Evolutionary conservation across 2,113 vertebrate species (phyloP), one percentile per base, ranked within the genome.

Genomic region (Cettia cetti): DNA sequence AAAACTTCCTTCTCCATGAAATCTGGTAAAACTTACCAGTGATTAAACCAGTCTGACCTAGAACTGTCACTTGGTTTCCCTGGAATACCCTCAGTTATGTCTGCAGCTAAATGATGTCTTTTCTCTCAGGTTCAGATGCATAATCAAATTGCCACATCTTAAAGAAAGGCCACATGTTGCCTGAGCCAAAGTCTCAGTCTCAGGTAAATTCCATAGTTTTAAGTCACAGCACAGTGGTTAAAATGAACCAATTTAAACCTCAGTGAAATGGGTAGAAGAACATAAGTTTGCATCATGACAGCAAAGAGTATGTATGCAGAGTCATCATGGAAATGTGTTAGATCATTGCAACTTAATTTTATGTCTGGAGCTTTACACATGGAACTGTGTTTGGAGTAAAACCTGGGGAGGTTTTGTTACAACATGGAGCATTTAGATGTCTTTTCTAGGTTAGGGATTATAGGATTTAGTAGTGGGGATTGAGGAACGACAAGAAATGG

Each of bases 121-220:
- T 91, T 63, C 30, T 89, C 81, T 86, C 86, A 77, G 64, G 60
- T 77, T 89, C 64, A 89, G 64, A 83, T 50, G 71, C 24, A 49
- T 57, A 69, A 94, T 77, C 63, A 88, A 53, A 80, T 72, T 85
- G 82, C 79, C 89, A 82, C 75, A 95, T 52, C 66, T 76, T 92
- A 90, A 92, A 77, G 54, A 93, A 93, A 60, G 70, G 87, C 80
- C 89, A 90, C 13, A 31, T 94, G 86, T 61, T 89, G 59, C 71
- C 89, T 57, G 54, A 94, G 37, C 49, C 86, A 72, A 52, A 49
- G 45, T 8, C n/a, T n/a, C n/a, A n/a, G n/a, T n/a, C n/a, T n/a
- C n/a, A n/a, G 77, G 91, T 40, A 30, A 94, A 92, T 57, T 90
- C 54, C 82, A 56, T 47, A 65, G 40, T 69, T 95, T 76, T 49